Evolutionary conservation across 23 tunicate genomes (phyloP).

Genomic region (Ciona savignyi): DNA sequence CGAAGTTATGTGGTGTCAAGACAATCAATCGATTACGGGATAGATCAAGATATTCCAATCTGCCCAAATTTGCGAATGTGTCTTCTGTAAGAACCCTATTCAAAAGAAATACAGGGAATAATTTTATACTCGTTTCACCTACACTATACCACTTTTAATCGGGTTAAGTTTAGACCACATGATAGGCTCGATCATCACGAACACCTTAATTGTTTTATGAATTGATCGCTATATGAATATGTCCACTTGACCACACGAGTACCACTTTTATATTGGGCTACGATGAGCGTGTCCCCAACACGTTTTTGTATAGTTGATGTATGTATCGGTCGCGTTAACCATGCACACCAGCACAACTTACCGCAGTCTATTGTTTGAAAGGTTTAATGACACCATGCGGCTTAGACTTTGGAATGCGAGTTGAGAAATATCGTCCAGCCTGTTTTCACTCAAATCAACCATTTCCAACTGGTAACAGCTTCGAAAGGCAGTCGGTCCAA

Average conservation of each 20-base stretch:
- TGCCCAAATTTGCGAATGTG: conserved; percentile 22
- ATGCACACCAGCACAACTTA: background rate
- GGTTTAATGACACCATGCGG: conserved; percentile 20
- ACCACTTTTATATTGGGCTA: too few species aligned
- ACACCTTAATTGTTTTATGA: too few species aligned
- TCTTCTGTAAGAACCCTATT: conserved; percentile 27
- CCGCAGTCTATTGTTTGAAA: conserved; percentile 44
- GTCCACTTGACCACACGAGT: too few species aligned
- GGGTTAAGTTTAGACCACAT: too few species aligned
- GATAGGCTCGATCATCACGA: too few species aligned
- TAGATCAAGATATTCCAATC: conserved; percentile 22
- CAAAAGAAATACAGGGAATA: too few species aligned
- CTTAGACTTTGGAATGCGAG: conserved; percentile 19
- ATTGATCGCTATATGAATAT: too few species aligned
- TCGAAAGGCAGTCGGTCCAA: conserved; percentile 62
- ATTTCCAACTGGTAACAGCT: conserved; percentile 9
- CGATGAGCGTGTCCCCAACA: too few species aligned
- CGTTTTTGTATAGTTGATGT: too few species aligned
- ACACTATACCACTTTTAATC: too few species aligned
- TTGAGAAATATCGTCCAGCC: conserved; percentile 38
- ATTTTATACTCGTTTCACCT: too few species aligned
- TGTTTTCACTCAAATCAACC: conserved; percentile 37
- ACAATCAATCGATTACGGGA: conserved; percentile 40
- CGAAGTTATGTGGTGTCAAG: conserved; percentile 41
- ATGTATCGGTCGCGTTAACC: background rate